Evolutionary conservation across 1,140 invertebrate genomes (phyloP).

Genomic region (Epicauta chinensis): DNA sequence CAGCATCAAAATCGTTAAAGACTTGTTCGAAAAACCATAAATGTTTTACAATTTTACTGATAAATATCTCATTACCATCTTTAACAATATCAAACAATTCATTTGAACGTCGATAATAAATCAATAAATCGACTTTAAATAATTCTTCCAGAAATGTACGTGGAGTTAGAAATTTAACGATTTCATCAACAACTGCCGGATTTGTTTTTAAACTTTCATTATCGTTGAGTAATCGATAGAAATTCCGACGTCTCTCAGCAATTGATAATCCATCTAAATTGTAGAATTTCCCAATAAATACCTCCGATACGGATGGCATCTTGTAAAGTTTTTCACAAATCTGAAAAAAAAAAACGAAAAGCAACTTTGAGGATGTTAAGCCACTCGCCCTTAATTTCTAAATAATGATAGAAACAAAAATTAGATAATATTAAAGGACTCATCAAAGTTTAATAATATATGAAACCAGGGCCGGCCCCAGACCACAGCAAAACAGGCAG

Average conservation of each 20-base stretch:
- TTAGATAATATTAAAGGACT: too few relatives aligned
- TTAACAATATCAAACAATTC: conserved; percentile 11
- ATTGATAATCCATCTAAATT: conserved; percentile 10
- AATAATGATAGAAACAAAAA: too few relatives aligned
- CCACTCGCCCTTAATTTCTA: too few relatives aligned
- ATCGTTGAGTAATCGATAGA: conserved; percentile 10
- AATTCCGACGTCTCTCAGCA: conserved; percentile 10
- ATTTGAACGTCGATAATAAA: conserved; percentile 4
- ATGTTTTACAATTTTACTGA: conserved; percentile 19
- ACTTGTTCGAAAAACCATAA: conserved; percentile 11
- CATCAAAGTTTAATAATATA: too few relatives aligned
- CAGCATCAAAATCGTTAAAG: conserved; percentile 2
- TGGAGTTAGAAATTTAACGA: conserved; percentile 1
- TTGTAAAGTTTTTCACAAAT: too few relatives aligned
- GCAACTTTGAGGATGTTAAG: too few relatives aligned
- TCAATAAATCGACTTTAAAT: conserved; percentile 16
- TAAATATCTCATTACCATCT: conserved; percentile 17
- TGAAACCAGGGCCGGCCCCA: too few relatives aligned
- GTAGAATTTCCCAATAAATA: conserved; percentile 10
- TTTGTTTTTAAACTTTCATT: neutral
- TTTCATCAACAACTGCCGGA: neutral
- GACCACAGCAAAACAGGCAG: too few relatives aligned
- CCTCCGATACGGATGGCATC: too few relatives aligned
- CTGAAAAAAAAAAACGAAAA: too few relatives aligned
- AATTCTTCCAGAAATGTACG: conserved; percentile 11